Evolutionary conservation across 92 coral and sea anemone species (phyloP), one percentile per base, ranked within the genome.

Genomic region (Epizoanthus rinbou): DNA sequence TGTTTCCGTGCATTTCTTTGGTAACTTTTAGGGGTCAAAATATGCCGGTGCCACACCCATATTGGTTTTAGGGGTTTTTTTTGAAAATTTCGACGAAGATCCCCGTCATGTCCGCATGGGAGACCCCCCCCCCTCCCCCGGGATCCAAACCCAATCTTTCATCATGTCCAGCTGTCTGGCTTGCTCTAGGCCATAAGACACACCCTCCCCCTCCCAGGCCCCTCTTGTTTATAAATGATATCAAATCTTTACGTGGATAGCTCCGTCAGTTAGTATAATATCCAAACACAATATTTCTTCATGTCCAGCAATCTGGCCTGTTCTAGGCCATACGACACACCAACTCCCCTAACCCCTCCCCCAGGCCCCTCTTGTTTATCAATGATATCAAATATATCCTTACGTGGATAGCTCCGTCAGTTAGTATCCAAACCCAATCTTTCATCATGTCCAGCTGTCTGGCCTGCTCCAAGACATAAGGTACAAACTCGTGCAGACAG

Each of bases 141-240:
- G n/a, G n/a, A 93, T 87, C 97, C 97, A 93, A 2, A 89, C 94
- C 94, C 93, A 93, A 15, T 87, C 91, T 22, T 74, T 85, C 21
- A 88, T 69, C 97, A 93, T 88, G 15, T 81, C 90, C n/a, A 93
- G 84, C 17, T 82, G 64, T 5, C 80, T 75, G 16, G 97, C 97
- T 75, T 93, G 93, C 33, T 82, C 79, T 35, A 93, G 82, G 52
- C 91, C 86, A 8, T 67, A 22, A 19, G 91, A 87, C 1, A 89
- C 92, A 80, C 75, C 91, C 63, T 8, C 53, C 47, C 47, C 47
- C 47, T 41, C 1, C 47, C 47, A 4, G 6, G 5, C 47, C 47
- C 47, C 47, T 41, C 1, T 7, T 41, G 47, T 41, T 41, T 3
- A 41, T 41, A 4, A 47, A 47, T 47, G 3, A 47, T 47, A 47